Base-by-base conservation (phyloP, 2,888 invertebrate species). In the Pseudococcus longispinus region DNA sequence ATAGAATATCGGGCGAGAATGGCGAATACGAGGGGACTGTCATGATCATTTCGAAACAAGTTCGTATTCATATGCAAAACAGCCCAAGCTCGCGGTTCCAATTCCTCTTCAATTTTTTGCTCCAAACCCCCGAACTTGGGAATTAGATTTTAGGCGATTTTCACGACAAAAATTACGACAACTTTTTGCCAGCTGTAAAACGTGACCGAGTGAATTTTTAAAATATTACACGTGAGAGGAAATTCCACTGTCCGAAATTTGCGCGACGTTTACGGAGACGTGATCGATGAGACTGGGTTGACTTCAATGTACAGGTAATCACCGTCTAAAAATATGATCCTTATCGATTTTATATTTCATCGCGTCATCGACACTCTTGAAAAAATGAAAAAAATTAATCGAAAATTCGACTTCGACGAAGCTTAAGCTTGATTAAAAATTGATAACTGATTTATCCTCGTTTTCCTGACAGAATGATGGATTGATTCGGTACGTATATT, bases 1-100 rank as follows among this genome's bases (percentile, higher is more conserved):
- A 80, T 42, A 37, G 37, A 29, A 80, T 80, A 80, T 80, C 42
- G n/a, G n/a, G 32, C 32, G 29, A 74, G 74, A 74, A 74, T 80
- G 42, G 42, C 42, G n/a, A 80, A 80, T 80, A 80, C 42, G 77
- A 80, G 77, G 77, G 77, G 77, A 80, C 77, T 42, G 77, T 80
- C 29, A 55, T 51, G 83, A 83, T 83, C 55, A 55, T 83, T 83
- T 83, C 42, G 51, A 83, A 83, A 83, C 83, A 83, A 83, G 83
- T 83, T 83, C 83, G 51, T 83, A 83, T 83, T 83, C 83, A 83
- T 83, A 83, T 83, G 83, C 55, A 83, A 83, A 83, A 55, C 26
- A 83, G 51, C 83, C 83, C 18, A 32, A 83, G 51, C 23, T 83
- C 26, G 37, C 37, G 83, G 55, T 80, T 80, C 77, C 77, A 42